phyloP scores from a whole-genome alignment of 1,140 invertebrate genomes.

The Pogonus chalceus region DNA sequence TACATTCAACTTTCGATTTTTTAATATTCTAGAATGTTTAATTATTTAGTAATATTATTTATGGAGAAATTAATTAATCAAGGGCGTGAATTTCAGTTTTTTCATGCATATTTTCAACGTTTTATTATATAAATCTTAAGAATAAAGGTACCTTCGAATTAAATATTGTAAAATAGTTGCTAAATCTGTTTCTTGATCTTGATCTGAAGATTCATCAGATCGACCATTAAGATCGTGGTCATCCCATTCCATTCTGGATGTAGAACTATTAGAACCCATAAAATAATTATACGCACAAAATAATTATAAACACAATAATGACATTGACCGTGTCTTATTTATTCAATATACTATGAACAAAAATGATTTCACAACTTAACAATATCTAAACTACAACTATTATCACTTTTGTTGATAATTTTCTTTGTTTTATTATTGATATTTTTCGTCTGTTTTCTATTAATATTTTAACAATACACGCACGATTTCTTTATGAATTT shows the following conservation, averaged over 20 bases:
- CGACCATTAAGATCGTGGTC: constrained; percentile 15
- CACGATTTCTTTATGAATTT: too few relatives aligned
- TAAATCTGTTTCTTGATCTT: constrained; percentile 32
- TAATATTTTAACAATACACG: too few relatives aligned
- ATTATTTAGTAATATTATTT: constrained; percentile 14
- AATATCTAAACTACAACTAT: too few relatives aligned
- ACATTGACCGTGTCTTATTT: neutral
- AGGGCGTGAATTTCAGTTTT: too few relatives aligned
- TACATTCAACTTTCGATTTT: constrained; percentile 9
- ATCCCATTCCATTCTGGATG: constrained; percentile 19
- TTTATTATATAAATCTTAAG: too few relatives aligned
- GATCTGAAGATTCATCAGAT: constrained; percentile 24
- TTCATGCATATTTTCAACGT: too few relatives aligned
- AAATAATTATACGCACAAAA: constrained; percentile 8
- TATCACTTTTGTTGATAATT: too few relatives aligned
- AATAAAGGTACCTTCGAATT: constrained; percentile 37
- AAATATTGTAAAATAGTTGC: constrained; percentile 36
- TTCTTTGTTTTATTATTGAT: too few relatives aligned
- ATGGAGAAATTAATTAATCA: too few relatives aligned
- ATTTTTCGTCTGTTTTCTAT: too few relatives aligned
- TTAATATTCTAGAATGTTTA: constrained; percentile 13
- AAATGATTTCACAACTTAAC: neutral
- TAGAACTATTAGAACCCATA: constrained; percentile 22
- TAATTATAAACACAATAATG: too few relatives aligned
- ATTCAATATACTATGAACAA: neutral